Conservation (phyloP, 2,888 invertebrate genomes). For the Ernsta delagoae region DNA sequence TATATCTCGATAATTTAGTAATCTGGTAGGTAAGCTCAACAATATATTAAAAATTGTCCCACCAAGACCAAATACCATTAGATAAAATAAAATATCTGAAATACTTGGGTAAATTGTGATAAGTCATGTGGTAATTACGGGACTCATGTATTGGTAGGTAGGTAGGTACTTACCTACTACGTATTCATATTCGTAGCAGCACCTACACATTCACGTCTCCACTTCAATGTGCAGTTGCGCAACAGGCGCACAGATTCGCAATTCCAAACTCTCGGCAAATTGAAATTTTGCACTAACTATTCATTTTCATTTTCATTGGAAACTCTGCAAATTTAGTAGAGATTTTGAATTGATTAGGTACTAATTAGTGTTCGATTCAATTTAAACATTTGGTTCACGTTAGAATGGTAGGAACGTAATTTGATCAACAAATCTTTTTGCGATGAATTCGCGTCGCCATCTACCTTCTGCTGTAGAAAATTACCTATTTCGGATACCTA, state of each 20-base stretch:
- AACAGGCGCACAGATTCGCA: background rate
- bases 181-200: background rate
- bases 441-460: background rate
- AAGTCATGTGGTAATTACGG: background rate
- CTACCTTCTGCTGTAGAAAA: no score
- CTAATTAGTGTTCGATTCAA: background rate
- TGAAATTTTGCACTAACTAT: background rate
- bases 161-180: no score
- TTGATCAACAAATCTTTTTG: background rate
- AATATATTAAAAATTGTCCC: no score
- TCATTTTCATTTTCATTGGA: background rate
- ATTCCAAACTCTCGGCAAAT: background rate
- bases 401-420: background rate
- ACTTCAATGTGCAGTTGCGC: background rate
- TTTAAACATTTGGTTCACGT: background rate
- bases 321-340: background rate
- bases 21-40: no score
- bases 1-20: conserved; percentile 5
- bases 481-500: no score
- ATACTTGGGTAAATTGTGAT: background rate
- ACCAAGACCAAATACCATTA: no score
- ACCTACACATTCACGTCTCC: background rate
- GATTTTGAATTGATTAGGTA: background rate
- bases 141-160: background rate
- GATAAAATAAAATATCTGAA: no score